Base-by-base conservation (phyloP, 2,888 invertebrate genomes). In the Tenthredo livida region DNA sequence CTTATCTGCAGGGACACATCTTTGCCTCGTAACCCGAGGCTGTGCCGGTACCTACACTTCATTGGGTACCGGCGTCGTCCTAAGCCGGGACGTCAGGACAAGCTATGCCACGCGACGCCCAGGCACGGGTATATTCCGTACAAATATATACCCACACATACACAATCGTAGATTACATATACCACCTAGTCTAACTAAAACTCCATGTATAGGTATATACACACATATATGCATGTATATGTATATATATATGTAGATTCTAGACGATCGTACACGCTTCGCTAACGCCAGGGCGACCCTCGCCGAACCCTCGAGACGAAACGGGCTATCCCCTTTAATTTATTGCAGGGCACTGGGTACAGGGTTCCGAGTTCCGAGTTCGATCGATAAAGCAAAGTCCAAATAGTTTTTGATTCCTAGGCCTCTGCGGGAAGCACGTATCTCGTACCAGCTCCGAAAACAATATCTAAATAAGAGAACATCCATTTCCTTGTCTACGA, bases 1-100 rank as follows among this genome's bases (percentile, higher is more conserved):
- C 67, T 83, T 90, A 89, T 90, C 90, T 89, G 88, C 89, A 90
- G 90, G 89, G 88, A 89, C 89, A 86, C 86, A 88, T 88, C 87
- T 87, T 86, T 87, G 87, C 87, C 86, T 25, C 58, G 50, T 83
- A 65, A 70, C 67, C 83, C 67, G 43, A 43, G 67, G 83, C 67
- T 61, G 15, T 33, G 75, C 54, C 15, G 25, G 58, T 33, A 33
- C 50, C 33, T 80, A 40, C 29, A 33, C 29, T 58, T 40, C 50
- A 67, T 50, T 50, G 50, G 54, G 29, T 17, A 50, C 50, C 72
- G 33, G 47, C 77, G 43, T 21, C 73, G 73, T 54, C 77, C 72
- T 73, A 73, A 73, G 72, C 43, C 10, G 72, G 72, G 72, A 73
- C 43, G 72, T 73, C 72, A 43, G 72, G 43, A 73, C 72, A 43